phyloP scores from a whole-genome alignment of 2,888 invertebrate species.

The Acanthopleura granulata region DNA sequence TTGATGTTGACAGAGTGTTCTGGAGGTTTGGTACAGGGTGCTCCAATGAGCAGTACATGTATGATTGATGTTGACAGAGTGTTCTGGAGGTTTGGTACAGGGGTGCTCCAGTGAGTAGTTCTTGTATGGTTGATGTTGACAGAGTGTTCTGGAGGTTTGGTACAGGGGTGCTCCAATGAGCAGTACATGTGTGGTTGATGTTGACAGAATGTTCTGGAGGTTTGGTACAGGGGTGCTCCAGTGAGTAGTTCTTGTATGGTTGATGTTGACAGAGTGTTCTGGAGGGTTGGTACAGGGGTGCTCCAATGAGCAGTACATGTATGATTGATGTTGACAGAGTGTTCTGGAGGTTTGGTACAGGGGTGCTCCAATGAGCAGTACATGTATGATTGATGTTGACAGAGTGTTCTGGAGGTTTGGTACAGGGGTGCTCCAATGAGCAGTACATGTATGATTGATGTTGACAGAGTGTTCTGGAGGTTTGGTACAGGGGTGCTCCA shows the following conservation, averaged over 20 bases:
- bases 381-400: conserved; percentile 21
- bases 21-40: conserved; percentile 53
- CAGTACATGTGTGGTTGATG: conserved; percentile 16
- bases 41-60: conserved; percentile 57
- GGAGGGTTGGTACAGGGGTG: conserved; percentile 49
- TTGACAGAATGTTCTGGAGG: conserved; percentile 54
- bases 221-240: conserved; percentile 50
- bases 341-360: conserved; percentile 51
- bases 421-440: conserved; percentile 56
- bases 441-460: conserved; percentile 16
- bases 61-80: conserved; percentile 39
- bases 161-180: conserved; percentile 56
- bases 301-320: conserved; percentile 57
- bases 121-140: conserved; percentile 21
- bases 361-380: conserved; percentile 54
- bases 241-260: conserved; percentile 45
- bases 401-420: conserved; percentile 57
- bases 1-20: conserved; percentile 42
- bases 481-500: conserved; percentile 50
- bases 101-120: conserved; percentile 54
- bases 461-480: conserved; percentile 54
- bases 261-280: conserved; percentile 47
- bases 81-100: conserved; percentile 51
- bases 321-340: conserved; percentile 39
- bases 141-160: conserved; percentile 57